phyloP scores from a whole-genome alignment of 2,888 invertebrate species.

The Homarus gammarus region DNA sequence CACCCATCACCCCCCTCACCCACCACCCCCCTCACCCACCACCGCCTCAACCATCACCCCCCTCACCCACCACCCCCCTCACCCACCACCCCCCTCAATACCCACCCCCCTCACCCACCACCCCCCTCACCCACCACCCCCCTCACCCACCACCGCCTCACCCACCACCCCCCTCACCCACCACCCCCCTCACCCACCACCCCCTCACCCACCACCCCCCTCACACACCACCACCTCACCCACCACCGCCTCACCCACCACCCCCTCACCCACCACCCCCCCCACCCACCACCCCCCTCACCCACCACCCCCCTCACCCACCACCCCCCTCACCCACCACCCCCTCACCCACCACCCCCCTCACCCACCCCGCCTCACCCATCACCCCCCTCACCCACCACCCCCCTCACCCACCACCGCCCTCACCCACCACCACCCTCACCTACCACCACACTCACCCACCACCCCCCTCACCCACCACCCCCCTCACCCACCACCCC shows the following conservation, averaged over 20 bases:
- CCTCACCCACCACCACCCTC: no score
- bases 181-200: no score
- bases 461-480: no score
- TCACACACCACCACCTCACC: not conserved
- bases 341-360: not conserved
- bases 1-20: no score
- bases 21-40: not conserved
- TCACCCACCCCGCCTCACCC: no score
- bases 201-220: no score
- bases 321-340: not conserved
- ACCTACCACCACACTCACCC: no score
- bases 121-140: not conserved
- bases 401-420: no score
- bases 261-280: not conserved
- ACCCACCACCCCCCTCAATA: no score
- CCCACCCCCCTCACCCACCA: not conserved
- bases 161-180: not conserved
- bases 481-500: no score
- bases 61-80: not conserved
- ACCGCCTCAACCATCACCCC: no score
- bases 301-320: not conserved
- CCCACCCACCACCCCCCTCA: not conserved
- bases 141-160: not conserved
- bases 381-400: not conserved
- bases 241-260: no score